phyloP scores from a whole-genome alignment of 2,113 vertebrate species.

The Microcebus griseorufus region DNA sequence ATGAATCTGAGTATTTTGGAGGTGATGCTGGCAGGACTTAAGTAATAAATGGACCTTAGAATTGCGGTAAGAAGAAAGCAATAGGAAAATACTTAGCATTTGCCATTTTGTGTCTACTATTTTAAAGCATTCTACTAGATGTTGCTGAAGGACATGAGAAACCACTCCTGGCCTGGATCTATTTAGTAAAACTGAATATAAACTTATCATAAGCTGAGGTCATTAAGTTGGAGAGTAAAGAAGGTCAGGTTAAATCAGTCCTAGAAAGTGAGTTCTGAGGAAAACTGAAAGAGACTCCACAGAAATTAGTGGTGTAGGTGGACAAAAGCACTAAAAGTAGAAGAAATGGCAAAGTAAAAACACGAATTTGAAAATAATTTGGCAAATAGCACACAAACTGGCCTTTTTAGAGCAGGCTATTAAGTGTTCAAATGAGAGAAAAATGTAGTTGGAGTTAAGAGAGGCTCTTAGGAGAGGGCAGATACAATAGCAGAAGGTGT shows the following conservation, averaged over 20 bases:
- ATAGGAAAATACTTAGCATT: neutral
- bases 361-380: conserved; percentile 18
- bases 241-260: conserved; percentile 1
- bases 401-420: neutral
- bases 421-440: conserved; percentile 30
- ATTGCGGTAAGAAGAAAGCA: neutral
- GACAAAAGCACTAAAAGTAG: conserved; percentile 8
- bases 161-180: neutral
- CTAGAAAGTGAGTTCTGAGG: conserved; percentile 6
- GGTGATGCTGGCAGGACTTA: neutral
- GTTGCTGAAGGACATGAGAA: neutral
- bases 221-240: neutral
- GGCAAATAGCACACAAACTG: neutral
- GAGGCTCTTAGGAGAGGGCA: neutral
- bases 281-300: neutral
- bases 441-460: neutral
- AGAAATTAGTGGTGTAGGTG: neutral
- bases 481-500: neutral
- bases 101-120: neutral
- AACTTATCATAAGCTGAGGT: conserved; percentile 12
- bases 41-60: neutral
- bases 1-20: neutral
- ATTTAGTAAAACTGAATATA: neutral
- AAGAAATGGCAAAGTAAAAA: conserved; percentile 40
- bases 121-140: conserved; percentile 10